Evolutionary conservation across 2,797 vertebrate genomes (phyloP).

Genomic region (Sardinella longiceps): DNA sequence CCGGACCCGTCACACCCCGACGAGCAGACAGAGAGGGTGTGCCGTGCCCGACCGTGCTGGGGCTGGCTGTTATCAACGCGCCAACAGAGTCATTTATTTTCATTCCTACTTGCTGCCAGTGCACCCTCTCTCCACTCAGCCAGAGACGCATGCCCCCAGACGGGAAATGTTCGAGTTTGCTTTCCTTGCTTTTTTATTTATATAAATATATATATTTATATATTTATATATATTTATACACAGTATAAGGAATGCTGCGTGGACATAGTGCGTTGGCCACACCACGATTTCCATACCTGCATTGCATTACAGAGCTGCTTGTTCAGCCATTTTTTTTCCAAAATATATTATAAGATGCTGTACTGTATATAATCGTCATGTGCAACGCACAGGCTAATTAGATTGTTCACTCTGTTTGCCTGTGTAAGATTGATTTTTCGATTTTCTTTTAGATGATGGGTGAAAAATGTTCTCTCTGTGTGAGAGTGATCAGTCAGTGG

Average conservation of each 20-base stretch:
- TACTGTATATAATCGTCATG: neutral
- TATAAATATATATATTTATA: neutral
- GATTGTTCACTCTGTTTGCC: neutral
- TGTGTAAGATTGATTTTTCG: neutral
- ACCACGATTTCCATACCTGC: constrained; percentile 18
- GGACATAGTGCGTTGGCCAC: neutral
- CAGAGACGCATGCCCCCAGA: constrained; percentile 31
- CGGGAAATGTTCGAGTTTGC: constrained; percentile 17
- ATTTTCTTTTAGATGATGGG: neutral
- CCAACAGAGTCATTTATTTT: constrained; percentile 69
- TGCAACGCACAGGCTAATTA: neutral
- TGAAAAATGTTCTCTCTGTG: neutral
- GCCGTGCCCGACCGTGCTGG: constrained; percentile 27
- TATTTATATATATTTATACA: neutral
- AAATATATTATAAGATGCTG: neutral
- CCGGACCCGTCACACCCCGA: constrained; percentile 66
- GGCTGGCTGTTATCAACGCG: constrained; percentile 56
- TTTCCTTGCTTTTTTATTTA: neutral
- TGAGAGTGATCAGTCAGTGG: neutral
- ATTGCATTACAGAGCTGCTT: neutral
- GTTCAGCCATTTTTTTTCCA: constrained; percentile 5
- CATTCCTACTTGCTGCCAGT: constrained; percentile 57
- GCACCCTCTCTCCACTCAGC: constrained; percentile 54
- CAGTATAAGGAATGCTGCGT: constrained; percentile 16
- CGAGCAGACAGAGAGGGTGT: constrained; percentile 47